Evolutionary conservation across 1,140 invertebrate species (phyloP), one percentile per base, ranked within the genome.

Genomic region (Aphelinus atriplicis): DNA sequence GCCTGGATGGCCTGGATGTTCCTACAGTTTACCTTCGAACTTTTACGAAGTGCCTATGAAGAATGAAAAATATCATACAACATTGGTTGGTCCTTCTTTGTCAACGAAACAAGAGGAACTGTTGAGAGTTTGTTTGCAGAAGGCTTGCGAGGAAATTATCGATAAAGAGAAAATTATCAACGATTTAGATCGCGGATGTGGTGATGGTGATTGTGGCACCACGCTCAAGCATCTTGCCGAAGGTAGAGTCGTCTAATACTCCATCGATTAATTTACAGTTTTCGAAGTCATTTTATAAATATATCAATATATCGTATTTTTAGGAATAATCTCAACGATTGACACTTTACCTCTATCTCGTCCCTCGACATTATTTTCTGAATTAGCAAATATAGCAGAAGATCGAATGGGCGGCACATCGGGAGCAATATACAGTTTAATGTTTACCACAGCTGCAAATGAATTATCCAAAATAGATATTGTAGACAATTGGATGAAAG

Each of bases 131-230:
- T 90, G 90, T 78, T 77, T 93, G n/a, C 60, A 78, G 64, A 83
- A 80, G 48, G 90, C 90, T 7, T 89, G 90, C 55, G 73, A 87
- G 48, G 85, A 81, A 3, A 77, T 95, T 47, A 86, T 91, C 26
- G 79, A 87, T 42, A 86, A 90, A 53, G 92, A 94, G 81, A 79
- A 85, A 1, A 76, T 88, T 5, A 85, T 96, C 1, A 96, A 96
- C 83, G 83, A 87, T 46, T 82, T 96, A 10, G 95, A 96, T 82
- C 90, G 89, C 0, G 91, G 91, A 3, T 92, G 93, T 82, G 95
- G 95, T 1, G 95, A 96, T 83, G 94, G 94, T 0, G 95, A 96
- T 81, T 95, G 93, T 84, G 95, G 95, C 3, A 90, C 90, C 1
- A 96, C 95, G 0, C 84, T 95, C 9, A 89, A 89, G 62, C 87